A percentile compares a stretch with the other conserved stretches of the same genome.
phyloP scores from a whole-genome alignment of 2,113 vertebrate species.

The Bubo bubo region DNA sequence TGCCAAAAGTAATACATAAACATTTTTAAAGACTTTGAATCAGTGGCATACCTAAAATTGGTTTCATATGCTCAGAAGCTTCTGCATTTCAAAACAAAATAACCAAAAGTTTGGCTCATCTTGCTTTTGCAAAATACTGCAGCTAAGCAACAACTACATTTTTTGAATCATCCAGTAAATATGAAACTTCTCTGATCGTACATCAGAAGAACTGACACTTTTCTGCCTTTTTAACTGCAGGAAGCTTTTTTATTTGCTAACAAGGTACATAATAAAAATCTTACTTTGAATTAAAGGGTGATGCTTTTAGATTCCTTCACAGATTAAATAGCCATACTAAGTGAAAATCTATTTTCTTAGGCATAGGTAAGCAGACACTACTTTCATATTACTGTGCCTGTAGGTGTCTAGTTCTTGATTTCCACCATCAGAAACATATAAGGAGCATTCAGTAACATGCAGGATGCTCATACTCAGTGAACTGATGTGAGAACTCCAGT shows the following conservation, averaged over 20 bases:
- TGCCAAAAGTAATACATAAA: constrained; percentile 2
- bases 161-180: neutral
- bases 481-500: neutral
- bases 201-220: neutral
- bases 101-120: neutral
- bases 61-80: neutral
- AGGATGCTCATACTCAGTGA: neutral
- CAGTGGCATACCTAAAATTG: neutral
- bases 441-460: accelerated
- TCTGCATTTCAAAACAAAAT: neutral
- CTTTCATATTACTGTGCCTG: neutral
- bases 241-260: neutral
- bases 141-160: neutral
- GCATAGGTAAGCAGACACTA: neutral
- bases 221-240: neutral
- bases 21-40: neutral
- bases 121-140: neutral
- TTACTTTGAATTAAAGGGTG: neutral
- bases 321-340: neutral
- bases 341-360: neutral
- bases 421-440: neutral
- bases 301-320: neutral
- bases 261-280: neutral
- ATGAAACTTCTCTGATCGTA: neutral
- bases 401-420: neutral